phyloP scores from a whole-genome alignment of 2,888 invertebrate genomes.

The Sphaeridia pumilis region DNA sequence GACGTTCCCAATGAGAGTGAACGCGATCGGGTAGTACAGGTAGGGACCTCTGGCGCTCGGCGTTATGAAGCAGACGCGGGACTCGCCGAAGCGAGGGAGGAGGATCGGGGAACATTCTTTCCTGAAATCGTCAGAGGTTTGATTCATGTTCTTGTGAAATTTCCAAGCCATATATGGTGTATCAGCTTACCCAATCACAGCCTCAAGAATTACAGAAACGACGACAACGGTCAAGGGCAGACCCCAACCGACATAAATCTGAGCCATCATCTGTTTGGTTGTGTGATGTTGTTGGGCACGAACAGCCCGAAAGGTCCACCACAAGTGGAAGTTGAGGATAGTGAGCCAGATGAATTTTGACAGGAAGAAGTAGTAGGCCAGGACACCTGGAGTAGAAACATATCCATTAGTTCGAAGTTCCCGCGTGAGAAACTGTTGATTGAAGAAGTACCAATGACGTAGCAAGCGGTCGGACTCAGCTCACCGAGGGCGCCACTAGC shows the following conservation, averaged over 20 bases:
- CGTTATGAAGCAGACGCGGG: slow-evolving; percentile 1
- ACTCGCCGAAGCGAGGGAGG: slow-evolving; percentile 6
- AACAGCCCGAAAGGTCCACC: slow-evolving; percentile 29
- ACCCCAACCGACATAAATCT: slow-evolving; percentile 10
- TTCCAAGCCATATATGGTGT: too few relatives aligned
- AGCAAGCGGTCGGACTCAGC: slow-evolving; percentile 1
- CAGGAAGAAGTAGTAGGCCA: slow-evolving; percentile 25
- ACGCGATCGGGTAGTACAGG: slow-evolving; percentile 7
- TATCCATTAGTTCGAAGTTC: too few relatives aligned
- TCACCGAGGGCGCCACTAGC: not conserved
- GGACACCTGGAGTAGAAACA: slow-evolving; percentile 23
- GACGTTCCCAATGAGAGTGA: slow-evolving; percentile 3
- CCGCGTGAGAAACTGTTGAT: too few relatives aligned
- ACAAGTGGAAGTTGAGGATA: slow-evolving; percentile 28
- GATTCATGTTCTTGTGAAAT: too few relatives aligned
- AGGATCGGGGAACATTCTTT: too few relatives aligned
- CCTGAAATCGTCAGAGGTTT: too few relatives aligned
- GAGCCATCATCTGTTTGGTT: not conserved
- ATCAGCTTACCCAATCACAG: slow-evolving; percentile 5
- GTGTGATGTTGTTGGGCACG: not conserved
- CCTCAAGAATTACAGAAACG: slow-evolving; percentile 5
- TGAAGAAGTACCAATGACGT: slow-evolving; percentile 11
- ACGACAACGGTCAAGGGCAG: slow-evolving; percentile 1
- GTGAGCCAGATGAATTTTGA: slow-evolving; percentile 26
- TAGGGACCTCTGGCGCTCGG: slow-evolving; percentile 3